Evolutionary conservation across 2,888 invertebrate species (phyloP).

Genomic region (Fissipunctia ypsillon): DNA sequence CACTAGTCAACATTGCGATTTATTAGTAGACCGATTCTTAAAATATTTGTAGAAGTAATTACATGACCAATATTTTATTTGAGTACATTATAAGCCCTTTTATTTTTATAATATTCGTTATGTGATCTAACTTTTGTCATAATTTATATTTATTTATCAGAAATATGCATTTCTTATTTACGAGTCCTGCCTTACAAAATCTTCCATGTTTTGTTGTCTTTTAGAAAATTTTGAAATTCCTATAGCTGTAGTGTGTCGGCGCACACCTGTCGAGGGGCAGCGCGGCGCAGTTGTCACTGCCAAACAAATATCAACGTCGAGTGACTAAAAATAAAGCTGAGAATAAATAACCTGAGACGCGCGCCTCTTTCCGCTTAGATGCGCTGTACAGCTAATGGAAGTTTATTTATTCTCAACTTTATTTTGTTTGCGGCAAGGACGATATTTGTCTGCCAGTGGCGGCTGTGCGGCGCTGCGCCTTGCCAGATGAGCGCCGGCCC

Average conservation of each 20-base stretch:
- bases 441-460: too few relatives aligned
- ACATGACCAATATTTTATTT: slow-evolving; percentile 51
- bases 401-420: too few relatives aligned
- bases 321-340: too few relatives aligned
- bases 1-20: slow-evolving; percentile 53
- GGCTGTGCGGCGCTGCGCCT: too few relatives aligned
- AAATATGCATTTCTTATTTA: slow-evolving; percentile 57
- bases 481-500: too few relatives aligned
- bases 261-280: too few relatives aligned
- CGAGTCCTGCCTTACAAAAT: slow-evolving; percentile 35
- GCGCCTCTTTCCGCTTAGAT: too few relatives aligned
- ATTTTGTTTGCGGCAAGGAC: too few relatives aligned
- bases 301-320: too few relatives aligned
- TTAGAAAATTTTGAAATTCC: slow-evolving; percentile 36
- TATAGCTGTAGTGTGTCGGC: slow-evolving; percentile 34
- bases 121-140: slow-evolving; percentile 34
- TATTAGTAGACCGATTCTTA: slow-evolving; percentile 21
- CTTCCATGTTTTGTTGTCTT: slow-evolving; percentile 45
- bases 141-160: slow-evolving; percentile 43
- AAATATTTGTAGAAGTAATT: slow-evolving; percentile 33
- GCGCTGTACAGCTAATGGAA: too few relatives aligned
- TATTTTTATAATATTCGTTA: slow-evolving; percentile 39
- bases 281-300: too few relatives aligned
- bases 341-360: too few relatives aligned
- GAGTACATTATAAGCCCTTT: slow-evolving; percentile 31